These are phyloP conservation scores for Hanleya hanleyi DNA, from an alignment of 2,888 invertebrate species.

Conservation along the genomic window DNA sequence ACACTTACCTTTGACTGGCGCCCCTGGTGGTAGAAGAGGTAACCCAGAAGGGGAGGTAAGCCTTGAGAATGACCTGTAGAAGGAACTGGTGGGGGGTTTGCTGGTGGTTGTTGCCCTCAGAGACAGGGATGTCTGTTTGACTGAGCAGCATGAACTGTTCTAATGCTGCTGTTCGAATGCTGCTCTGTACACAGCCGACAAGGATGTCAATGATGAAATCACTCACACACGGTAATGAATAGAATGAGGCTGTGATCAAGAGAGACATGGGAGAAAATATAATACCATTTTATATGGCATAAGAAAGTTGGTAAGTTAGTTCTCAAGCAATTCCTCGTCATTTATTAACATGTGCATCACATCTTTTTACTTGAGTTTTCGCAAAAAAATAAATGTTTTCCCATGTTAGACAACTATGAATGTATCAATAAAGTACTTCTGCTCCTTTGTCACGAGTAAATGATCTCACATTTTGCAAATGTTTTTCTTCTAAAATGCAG, in stretches of 20 bases:
- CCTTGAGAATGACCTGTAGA: slow-evolving; percentile 72
- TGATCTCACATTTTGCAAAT: too few species aligned
- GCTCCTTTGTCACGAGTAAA: too few species aligned
- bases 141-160: slow-evolving; percentile 73
- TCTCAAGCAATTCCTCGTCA: not conserved
- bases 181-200: slow-evolving; percentile 72
- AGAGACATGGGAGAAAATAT: slow-evolving; percentile 8
- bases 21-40: slow-evolving; percentile 73
- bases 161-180: slow-evolving; percentile 72
- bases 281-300: not conserved
- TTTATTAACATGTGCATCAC: not conserved
- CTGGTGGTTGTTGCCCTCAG: slow-evolving; percentile 36
- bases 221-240: slow-evolving; percentile 71
- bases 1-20: slow-evolving; percentile 71
- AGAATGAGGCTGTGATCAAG: slow-evolving; percentile 70
- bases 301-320: not conserved
- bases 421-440: too few species aligned
- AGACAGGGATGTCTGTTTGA: slow-evolving; percentile 49
- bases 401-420: too few species aligned
- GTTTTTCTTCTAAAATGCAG: too few species aligned
- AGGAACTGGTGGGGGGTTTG: slow-evolving; percentile 70
- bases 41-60: slow-evolving; percentile 75
- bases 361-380: not conserved
- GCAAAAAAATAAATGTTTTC: too few species aligned
- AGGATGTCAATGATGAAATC: slow-evolving; percentile 75